Percentiles rank a stretch among this genome's conserved stretches.
phyloP scores from a whole-genome alignment of 2,888 invertebrate genomes.

The Venusia cambrica region DNA sequence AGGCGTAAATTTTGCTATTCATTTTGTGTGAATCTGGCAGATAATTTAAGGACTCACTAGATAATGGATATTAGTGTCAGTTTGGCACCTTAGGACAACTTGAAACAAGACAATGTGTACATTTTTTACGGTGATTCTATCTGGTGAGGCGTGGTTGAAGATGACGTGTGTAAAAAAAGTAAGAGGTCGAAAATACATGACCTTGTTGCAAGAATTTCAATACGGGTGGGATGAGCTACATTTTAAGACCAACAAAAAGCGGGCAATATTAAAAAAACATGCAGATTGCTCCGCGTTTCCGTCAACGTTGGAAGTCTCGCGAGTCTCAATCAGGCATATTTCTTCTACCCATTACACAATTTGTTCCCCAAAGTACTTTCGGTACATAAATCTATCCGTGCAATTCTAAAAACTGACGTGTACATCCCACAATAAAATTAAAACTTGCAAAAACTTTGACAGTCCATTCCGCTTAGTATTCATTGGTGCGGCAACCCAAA shows the following conservation, averaged over 20 bases:
- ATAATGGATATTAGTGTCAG: too few relatives aligned
- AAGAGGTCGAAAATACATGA: too few relatives aligned
- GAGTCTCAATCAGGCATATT: constrained; percentile 16
- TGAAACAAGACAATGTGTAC: too few relatives aligned
- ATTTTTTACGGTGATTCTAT: too few relatives aligned
- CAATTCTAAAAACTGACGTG: constrained; percentile 38
- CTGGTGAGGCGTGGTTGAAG: too few relatives aligned
- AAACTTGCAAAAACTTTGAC: constrained; percentile 30
- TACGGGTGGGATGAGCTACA: too few relatives aligned
- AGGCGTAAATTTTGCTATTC: too few relatives aligned
- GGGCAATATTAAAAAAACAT: constrained; percentile 6
- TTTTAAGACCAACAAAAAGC: constrained; percentile 2
- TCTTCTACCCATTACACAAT: constrained; percentile 21
- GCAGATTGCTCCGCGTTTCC: constrained; percentile 6
- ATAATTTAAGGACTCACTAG: too few relatives aligned
- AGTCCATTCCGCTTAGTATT: constrained; percentile 34
- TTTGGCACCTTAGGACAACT: too few relatives aligned
- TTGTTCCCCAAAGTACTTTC: constrained; percentile 23
- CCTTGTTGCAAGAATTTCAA: too few relatives aligned
- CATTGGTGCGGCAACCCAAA: constrained; percentile 40
- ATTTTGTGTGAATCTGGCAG: too few relatives aligned
- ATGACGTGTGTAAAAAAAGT: too few relatives aligned
- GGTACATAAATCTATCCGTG: constrained; percentile 20
- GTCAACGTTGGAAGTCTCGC: constrained; percentile 16
- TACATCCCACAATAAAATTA: constrained; percentile 36